A percentile compares a stretch with the other conserved stretches of the same genome.
Conservation (phyloP, 2,888 invertebrate genomes). For the Lacanobia oleracea region DNA sequence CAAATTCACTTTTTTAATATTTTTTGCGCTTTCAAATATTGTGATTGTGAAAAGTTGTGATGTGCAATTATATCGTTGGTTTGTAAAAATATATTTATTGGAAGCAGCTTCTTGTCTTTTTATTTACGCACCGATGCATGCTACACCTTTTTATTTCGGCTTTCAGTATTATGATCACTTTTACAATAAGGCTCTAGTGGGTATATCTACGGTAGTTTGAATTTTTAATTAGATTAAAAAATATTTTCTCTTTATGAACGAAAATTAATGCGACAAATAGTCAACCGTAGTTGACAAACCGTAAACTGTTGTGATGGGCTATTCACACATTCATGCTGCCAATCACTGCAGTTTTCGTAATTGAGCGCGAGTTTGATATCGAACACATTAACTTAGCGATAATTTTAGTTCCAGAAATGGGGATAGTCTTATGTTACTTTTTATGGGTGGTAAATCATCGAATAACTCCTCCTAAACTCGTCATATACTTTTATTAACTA, state of each 20-base stretch:
- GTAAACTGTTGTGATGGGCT: too few species aligned
- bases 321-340: too few species aligned
- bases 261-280: too few species aligned
- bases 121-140: slow-evolving; percentile 76
- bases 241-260: not conserved
- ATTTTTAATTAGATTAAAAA: not conserved
- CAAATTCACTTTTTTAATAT: slow-evolving; percentile 48
- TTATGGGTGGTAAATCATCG: too few species aligned
- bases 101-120: slow-evolving; percentile 84
- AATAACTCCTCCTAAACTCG: too few species aligned
- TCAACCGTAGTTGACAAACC: too few species aligned
- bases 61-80: slow-evolving; percentile 69
- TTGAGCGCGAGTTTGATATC: too few species aligned
- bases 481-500: too few species aligned
- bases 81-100: slow-evolving; percentile 83
- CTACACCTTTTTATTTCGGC: slow-evolving; percentile 45
- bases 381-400: too few species aligned
- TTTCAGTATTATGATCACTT: slow-evolving; percentile 22
- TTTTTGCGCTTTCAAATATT: slow-evolving; percentile 71
- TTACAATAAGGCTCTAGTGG: slow-evolving; percentile 22
- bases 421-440: too few species aligned
- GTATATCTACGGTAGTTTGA: not conserved
- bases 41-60: slow-evolving; percentile 66
- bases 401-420: too few species aligned
- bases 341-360: too few species aligned